phyloP scores from a whole-genome alignment of 2,113 vertebrate species.

The Pomatorhinus ruficollis region DNA sequence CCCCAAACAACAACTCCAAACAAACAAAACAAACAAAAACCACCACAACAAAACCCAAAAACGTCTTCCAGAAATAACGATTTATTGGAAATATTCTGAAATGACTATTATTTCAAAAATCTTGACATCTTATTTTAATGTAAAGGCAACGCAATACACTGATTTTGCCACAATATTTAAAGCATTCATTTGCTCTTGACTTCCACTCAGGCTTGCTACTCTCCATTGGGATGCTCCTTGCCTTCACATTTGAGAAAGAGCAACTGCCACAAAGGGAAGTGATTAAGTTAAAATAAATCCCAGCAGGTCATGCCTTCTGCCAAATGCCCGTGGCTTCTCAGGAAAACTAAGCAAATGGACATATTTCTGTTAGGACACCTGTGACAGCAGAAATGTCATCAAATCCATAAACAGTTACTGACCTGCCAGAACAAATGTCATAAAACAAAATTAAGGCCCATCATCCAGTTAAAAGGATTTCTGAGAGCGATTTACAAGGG shows the following conservation, averaged over 20 bases:
- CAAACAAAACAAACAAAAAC: not conserved
- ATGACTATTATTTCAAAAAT: not conserved
- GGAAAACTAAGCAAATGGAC: conserved; percentile 13
- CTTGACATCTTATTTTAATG: not conserved
- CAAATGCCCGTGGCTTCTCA: not conserved
- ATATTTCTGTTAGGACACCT: conserved; percentile 30
- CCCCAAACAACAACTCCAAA: not conserved
- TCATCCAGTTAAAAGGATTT: conserved; percentile 36
- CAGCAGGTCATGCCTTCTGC: not conserved
- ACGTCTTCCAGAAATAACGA: not conserved
- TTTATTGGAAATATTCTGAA: not conserved
- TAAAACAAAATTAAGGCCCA: conserved; percentile 19
- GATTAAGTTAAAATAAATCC: not conserved
- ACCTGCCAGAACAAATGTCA: conserved; percentile 1
- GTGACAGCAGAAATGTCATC: conserved; percentile 28
- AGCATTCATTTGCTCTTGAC: not conserved
- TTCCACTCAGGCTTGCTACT: not conserved
- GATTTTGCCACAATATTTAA: not conserved
- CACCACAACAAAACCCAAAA: not conserved
- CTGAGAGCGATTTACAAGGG: not conserved
- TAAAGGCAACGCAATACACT: not conserved
- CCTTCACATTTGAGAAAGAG: not conserved
- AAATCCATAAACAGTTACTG: conserved; percentile 18
- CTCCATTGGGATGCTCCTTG: not conserved
- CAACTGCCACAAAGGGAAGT: not conserved